Evolutionary conservation across 2,113 vertebrate species (phyloP), one percentile per base, ranked within the genome.

Genomic region (Jaculus jaculus): DNA sequence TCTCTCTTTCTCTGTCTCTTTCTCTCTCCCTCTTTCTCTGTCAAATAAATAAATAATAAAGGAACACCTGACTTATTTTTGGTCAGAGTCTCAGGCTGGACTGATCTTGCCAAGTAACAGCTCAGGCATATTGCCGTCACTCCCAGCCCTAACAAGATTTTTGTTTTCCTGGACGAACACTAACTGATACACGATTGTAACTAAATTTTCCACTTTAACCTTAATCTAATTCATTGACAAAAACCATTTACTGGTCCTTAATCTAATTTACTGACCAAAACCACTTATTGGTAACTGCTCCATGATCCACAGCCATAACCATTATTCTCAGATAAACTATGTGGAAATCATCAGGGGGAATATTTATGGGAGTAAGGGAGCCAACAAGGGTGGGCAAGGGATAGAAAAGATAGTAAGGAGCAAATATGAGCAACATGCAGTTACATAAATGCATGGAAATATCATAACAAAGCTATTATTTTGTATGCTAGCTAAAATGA

Each of bases 151-250:
- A 30, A 7, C 10, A 71, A 12, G 47, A 60, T 21, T 93, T 88
- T 80, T 84, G 17, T 80, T 87, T 94, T 84, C 60, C 68, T 89
- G 28, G 39, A 54, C 91, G 30, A 93, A 72, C 23, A 61, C 17
- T 23, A n/a, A 77, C 23, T 28, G 47, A 86, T 51, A 87, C 30
- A n/a, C 16, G 60, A 77, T 23, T 15, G 69, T 37, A 74, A 74
- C 5, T 74, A 21, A 20, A 21, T 58, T 90, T 68, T 89, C 87
- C 54, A 87, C 77, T 80, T 83, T 42, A 89, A 91, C 21, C 21
- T 11, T 60, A 54, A 7, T 34, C 16, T 75, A 90, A 92, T 71
- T 89, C 79, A 73, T 32, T 47, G 32, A n/a, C n/a, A n/a, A n/a
- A n/a, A n/a, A n/a, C n/a, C n/a, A n/a, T n/a, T n/a, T n/a, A n/a